phyloP scores from a whole-genome alignment of 2,797 vertebrate genomes.

The Poeciliopsis infans region DNA sequence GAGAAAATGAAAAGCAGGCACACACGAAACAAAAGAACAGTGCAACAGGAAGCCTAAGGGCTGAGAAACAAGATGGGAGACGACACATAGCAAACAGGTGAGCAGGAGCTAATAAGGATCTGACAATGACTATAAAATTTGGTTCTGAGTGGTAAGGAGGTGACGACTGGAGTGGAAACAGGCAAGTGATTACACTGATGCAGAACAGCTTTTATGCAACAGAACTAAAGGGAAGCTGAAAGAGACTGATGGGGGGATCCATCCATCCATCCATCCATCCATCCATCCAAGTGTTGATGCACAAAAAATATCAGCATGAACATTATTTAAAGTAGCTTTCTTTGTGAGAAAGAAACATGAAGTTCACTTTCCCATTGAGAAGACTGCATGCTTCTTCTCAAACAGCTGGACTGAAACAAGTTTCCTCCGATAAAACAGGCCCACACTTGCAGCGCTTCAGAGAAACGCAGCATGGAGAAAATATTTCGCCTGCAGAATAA shows the following conservation, averaged over 20 bases:
- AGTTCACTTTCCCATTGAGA: constrained; percentile 1
- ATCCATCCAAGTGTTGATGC: background rate
- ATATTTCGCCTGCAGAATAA: constrained; percentile 76
- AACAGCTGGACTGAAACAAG: constrained; percentile 12
- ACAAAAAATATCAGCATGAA: background rate
- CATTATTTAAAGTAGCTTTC: background rate
- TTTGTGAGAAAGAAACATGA: background rate
- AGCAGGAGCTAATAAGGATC: background rate
- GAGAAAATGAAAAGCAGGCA: background rate
- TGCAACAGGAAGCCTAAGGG: background rate
- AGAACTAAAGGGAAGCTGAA: background rate
- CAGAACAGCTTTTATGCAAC: background rate
- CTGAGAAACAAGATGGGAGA: background rate
- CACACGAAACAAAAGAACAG: background rate
- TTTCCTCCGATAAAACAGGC: constrained; percentile 13
- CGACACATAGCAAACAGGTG: background rate
- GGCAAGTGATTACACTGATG: background rate
- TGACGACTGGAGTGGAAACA: background rate
- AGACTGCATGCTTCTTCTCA: background rate
- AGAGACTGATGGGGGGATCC: background rate
- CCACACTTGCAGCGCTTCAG: constrained; percentile 7
- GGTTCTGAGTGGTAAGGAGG: background rate
- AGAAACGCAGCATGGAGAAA: constrained; percentile 53
- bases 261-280: background rate
- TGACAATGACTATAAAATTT: background rate